These are phyloP conservation scores for Neolamprologus fasciatus DNA, from an alignment of 2,113 vertebrate genomes.

Conservation along the genomic window DNA sequence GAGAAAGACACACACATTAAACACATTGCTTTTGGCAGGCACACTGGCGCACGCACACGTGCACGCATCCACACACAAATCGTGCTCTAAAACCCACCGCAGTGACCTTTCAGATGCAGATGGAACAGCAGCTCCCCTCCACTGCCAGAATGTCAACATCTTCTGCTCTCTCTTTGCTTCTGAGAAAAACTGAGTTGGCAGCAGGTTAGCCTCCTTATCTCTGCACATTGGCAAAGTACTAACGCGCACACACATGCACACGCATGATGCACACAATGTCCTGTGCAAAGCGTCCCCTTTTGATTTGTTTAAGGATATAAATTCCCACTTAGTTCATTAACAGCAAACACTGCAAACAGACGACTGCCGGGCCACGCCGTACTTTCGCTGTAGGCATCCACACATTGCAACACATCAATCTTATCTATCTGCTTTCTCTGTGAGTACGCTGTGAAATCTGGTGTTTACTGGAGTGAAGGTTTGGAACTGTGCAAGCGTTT, in stretches of 20 bases:
- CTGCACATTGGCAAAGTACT: background rate
- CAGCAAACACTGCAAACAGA: background rate
- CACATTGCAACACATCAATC: background rate
- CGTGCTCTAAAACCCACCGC: slow-evolving; percentile 21
- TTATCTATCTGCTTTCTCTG: slow-evolving; percentile 13
- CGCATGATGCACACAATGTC: background rate
- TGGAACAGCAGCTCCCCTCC: slow-evolving; percentile 44
- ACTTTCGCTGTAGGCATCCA: background rate
- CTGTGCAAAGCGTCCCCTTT: background rate
- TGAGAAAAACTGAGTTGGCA: slow-evolving; percentile 41
- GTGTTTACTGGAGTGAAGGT: slow-evolving; percentile 15
- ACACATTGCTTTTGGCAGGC: slow-evolving; percentile 43
- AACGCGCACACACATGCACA: background rate
- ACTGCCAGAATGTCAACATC: slow-evolving; percentile 68
- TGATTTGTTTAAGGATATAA: background rate
- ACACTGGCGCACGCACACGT: background rate
- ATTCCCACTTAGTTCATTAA: background rate
- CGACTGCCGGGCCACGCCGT: background rate
- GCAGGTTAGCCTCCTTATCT: slow-evolving; percentile 43
- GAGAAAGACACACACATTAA: slow-evolving; percentile 39
- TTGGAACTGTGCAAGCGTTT: slow-evolving; percentile 28
- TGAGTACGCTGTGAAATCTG: slow-evolving; percentile 1
- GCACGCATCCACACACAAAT: background rate
- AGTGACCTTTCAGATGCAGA: slow-evolving; percentile 65
- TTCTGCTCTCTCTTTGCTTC: slow-evolving; percentile 38